Evolutionary conservation across 2,113 vertebrate species (phyloP).

Genomic region (Perognathus longimembris): DNA sequence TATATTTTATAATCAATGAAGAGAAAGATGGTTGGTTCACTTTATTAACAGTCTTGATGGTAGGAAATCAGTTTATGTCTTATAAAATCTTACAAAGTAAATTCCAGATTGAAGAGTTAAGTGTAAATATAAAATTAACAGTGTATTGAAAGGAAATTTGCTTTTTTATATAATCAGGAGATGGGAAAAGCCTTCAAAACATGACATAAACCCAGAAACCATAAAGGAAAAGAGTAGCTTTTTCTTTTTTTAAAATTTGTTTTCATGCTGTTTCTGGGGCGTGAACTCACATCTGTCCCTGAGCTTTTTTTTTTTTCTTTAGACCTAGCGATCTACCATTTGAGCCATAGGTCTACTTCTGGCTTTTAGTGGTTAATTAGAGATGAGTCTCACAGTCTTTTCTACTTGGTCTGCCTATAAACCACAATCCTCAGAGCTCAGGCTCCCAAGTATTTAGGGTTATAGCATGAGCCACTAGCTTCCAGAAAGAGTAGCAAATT

Average conservation of each 20-base stretch:
- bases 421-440: too few relatives aligned
- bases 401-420: too few relatives aligned
- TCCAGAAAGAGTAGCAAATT: background rate
- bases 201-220: background rate
- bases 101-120: conserved; percentile 32
- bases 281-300: too few relatives aligned
- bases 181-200: background rate
- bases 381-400: too few relatives aligned
- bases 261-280: too few relatives aligned
- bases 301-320: too few relatives aligned
- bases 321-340: too few relatives aligned
- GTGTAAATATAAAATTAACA: conserved; percentile 29
- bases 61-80: background rate
- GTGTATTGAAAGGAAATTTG: background rate
- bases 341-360: too few relatives aligned
- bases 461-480: too few relatives aligned
- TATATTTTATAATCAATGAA: background rate
- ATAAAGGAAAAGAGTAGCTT: background rate
- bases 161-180: background rate
- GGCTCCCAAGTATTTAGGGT: too few relatives aligned
- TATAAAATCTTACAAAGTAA: background rate
- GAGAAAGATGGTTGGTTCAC: background rate
- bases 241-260: too few relatives aligned
- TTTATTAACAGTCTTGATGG: background rate
- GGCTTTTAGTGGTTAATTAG: too few relatives aligned